phyloP scores from a whole-genome alignment of 2,113 vertebrate genomes.

The Channa argus region DNA sequence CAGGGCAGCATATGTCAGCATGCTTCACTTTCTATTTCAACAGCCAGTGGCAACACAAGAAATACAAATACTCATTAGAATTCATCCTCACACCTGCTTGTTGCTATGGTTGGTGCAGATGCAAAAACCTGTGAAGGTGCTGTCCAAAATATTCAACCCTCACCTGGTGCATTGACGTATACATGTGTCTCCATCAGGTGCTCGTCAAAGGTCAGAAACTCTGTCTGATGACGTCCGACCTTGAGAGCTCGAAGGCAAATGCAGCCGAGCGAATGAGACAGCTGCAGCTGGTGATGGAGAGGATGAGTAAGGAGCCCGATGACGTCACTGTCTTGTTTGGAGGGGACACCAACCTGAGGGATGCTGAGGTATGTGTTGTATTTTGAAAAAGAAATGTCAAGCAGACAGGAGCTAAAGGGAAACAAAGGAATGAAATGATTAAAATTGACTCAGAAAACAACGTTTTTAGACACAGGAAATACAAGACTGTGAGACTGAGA shows the following conservation, averaged over 20 bases:
- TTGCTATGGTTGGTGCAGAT: conserved; percentile 82
- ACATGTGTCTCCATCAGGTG: conserved; percentile 74
- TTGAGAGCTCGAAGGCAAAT: conserved; percentile 90
- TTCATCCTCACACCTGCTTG: conserved; percentile 79
- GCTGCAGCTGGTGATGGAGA: conserved; percentile 82
- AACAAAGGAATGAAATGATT: too few species aligned
- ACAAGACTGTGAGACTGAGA: conserved; percentile 86
- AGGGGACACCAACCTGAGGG: conserved; percentile 93
- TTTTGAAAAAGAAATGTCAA: too few species aligned
- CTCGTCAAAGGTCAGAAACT: conserved; percentile 85
- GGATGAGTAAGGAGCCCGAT: conserved; percentile 81
- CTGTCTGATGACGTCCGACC: conserved; percentile 92
- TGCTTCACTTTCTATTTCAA: too few species aligned
- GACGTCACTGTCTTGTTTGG: conserved; percentile 90
- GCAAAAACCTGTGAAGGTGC: too few species aligned
- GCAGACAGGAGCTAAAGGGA: too few species aligned
- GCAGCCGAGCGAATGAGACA: conserved; percentile 86
- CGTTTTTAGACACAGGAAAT: conserved; percentile 61
- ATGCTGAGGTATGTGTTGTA: conserved; percentile 76
- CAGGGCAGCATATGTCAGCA: too few species aligned
- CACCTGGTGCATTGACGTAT: too few species aligned
- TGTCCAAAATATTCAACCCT: too few species aligned
- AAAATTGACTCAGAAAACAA: too few species aligned
- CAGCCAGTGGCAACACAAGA: too few species aligned
- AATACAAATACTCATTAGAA: too few species aligned